A percentile compares a stretch with the other conserved stretches of the same genome.
phyloP scores from a whole-genome alignment of 2,797 vertebrate species.

The Siniperca obscura region DNA sequence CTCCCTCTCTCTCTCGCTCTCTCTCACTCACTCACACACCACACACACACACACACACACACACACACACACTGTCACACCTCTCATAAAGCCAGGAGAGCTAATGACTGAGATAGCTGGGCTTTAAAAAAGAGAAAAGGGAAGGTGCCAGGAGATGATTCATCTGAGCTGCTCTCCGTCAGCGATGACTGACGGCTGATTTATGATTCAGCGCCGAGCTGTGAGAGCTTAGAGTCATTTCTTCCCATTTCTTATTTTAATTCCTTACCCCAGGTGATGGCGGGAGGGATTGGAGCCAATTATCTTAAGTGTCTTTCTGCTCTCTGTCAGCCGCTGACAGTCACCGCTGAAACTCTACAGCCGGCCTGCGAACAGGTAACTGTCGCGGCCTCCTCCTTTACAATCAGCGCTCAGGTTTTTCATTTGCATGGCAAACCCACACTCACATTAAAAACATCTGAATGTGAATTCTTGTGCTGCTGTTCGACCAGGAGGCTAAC shows the following conservation, averaged over 20 bases:
- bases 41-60: not conserved
- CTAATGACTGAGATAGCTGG: slow-evolving; percentile 78
- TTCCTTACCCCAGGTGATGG: slow-evolving; percentile 80
- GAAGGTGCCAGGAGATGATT: slow-evolving; percentile 75
- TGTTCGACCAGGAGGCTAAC: slow-evolving; percentile 32
- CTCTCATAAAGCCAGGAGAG: slow-evolving; percentile 68
- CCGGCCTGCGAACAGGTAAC: slow-evolving; percentile 52
- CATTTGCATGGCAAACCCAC: slow-evolving; percentile 10
- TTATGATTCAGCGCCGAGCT: slow-evolving; percentile 75
- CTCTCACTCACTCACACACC: not conserved
- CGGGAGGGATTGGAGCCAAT: slow-evolving; percentile 81
- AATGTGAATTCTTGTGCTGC: slow-evolving; percentile 20
- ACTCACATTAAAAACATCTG: slow-evolving; percentile 13
- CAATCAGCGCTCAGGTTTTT: slow-evolving; percentile 37
- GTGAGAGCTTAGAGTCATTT: slow-evolving; percentile 79
- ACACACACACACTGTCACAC: slow-evolving; percentile 31
- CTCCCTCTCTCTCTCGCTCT: not conserved
- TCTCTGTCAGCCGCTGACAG: slow-evolving; percentile 74
- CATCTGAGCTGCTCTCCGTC: slow-evolving; percentile 66
- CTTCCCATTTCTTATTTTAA: slow-evolving; percentile 82
- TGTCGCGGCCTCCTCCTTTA: slow-evolving; percentile 55
- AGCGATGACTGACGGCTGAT: slow-evolving; percentile 74
- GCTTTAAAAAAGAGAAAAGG: slow-evolving; percentile 65
- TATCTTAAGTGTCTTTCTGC: slow-evolving; percentile 80
- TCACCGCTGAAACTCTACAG: slow-evolving; percentile 45